Evolutionary conservation across 2,797 vertebrate species (phyloP), one percentile per base, ranked within the genome.

Genomic region (Anolis apletophallus): DNA sequence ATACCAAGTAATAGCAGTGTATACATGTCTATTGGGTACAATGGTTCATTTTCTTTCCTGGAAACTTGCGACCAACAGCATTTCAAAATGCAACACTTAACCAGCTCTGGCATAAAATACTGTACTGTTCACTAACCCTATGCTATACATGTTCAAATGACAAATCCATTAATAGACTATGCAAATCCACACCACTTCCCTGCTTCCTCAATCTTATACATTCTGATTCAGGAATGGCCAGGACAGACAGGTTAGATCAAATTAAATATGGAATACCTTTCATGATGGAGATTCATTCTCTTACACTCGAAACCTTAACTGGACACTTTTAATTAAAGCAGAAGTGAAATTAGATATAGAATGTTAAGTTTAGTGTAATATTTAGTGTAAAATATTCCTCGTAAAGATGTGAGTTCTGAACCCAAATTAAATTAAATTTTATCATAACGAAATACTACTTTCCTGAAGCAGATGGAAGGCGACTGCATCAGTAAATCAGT

Each of bases 381-480:
- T 93, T 90, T 88, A 85, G 80, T 84, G 64, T 91, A n/a, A 73
- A 80, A 69, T 26, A 0, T n/a, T 52, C 67, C 83, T 14, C 1
- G 2, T 76, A 54, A 1, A 11, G 14, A 46, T 72, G 52, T 77
- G 81, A 19, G 85, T 89, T 91, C 87, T 92, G 83, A 93, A 91
- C 19, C 9, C 68, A 88, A 93, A 93, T 87, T 89, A 36, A 77
- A 89, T 90, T 92, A 74, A 71, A 52, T 86, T 91, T 34, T 91
- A 84, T 86, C 75, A 13, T 86, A 85, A 19, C 21, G 90, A 91
- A 46, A 94, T 83, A 90, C 73, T 88, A n/a, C n/a, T n/a, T n/a
- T n/a, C 89, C 88, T 93, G 88, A 94, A 95, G 75, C 94, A 96
- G 92, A 94, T 96, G 93, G 93, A 95, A 88, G 87, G 76, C 90